A percentile compares a stretch with the other conserved stretches of the same genome.
phyloP scores from a whole-genome alignment of 2,113 vertebrate genomes.

The Laticauda colubrina region DNA sequence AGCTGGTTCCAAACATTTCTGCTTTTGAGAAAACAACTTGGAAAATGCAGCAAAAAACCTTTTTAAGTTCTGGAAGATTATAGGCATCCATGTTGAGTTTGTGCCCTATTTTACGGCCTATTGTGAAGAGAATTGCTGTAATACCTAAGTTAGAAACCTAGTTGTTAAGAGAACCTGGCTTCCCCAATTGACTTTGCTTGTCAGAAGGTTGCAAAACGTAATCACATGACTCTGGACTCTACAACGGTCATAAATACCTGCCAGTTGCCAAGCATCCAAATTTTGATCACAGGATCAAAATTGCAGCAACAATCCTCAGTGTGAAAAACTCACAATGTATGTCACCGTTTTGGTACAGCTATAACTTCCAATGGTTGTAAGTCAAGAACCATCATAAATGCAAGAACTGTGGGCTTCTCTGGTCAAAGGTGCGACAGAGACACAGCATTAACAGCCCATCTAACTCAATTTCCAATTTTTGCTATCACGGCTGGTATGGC shows the following conservation, averaged over 20 bases:
- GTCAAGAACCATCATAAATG: background rate
- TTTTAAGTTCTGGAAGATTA: background rate
- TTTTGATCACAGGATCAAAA: background rate
- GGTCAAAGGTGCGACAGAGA: background rate
- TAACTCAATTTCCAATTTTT: slow-evolving; percentile 17
- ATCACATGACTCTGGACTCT: background rate
- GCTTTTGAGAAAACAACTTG: background rate
- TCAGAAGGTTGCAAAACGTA: background rate
- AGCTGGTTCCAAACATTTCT: background rate
- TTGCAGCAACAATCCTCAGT: background rate
- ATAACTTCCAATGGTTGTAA: background rate
- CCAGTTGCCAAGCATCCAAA: background rate
- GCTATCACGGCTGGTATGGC: background rate
- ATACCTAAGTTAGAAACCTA: background rate
- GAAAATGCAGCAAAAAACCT: background rate
- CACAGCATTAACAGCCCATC: background rate
- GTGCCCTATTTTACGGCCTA: background rate
- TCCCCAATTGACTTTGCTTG: background rate
- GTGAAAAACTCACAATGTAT: background rate
- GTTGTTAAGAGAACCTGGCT: background rate
- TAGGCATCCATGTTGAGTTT: background rate
- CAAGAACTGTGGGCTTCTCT: background rate
- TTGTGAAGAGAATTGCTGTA: background rate
- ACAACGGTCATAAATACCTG: background rate
- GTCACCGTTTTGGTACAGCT: background rate